A percentile compares a stretch with the other conserved stretches of the same genome.
Conservation (phyloP, 2,888 invertebrate species). For the Timema podura region DNA sequence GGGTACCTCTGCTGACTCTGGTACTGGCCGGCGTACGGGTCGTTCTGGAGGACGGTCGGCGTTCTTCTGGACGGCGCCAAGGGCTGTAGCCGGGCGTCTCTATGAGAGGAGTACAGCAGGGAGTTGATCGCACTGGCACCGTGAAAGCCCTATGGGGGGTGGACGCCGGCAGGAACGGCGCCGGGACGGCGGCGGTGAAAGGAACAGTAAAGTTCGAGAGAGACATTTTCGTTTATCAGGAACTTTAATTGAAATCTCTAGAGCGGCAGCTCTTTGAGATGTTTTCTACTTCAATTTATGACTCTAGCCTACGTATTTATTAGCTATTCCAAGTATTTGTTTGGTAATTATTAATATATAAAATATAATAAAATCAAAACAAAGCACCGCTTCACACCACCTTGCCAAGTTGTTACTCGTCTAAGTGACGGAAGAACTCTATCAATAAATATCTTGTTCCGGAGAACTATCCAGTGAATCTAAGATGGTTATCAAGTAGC, state of each 20-base stretch:
- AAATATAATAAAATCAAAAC: too few species aligned
- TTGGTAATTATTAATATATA: too few species aligned
- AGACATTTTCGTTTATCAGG: not conserved
- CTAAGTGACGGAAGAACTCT: too few species aligned
- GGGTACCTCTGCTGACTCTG: slow-evolving; percentile 27
- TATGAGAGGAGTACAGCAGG: slow-evolving; percentile 28
- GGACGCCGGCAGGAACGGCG: slow-evolving; percentile 21
- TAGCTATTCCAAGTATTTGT: too few species aligned
- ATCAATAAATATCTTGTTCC: too few species aligned
- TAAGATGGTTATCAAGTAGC: too few species aligned
- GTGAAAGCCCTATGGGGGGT: slow-evolving; percentile 32
- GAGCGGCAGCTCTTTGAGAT: not conserved
- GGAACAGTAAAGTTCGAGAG: slow-evolving; percentile 3
- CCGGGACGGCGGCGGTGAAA: not conserved
- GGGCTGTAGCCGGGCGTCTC: slow-evolving; percentile 31
- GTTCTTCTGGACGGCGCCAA: slow-evolving; percentile 29
- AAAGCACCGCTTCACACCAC: too few species aligned
- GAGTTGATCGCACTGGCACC: slow-evolving; percentile 32
- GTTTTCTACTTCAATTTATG: too few species aligned
- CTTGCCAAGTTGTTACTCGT: too few species aligned
- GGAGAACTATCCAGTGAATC: too few species aligned
- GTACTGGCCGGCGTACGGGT: slow-evolving; percentile 27
- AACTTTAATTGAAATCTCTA: too few species aligned
- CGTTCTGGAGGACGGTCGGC: slow-evolving; percentile 21
- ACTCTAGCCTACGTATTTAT: too few species aligned